Evolutionary conservation across 2,797 vertebrate species (phyloP).

Genomic region (Enteromius anoplus): DNA sequence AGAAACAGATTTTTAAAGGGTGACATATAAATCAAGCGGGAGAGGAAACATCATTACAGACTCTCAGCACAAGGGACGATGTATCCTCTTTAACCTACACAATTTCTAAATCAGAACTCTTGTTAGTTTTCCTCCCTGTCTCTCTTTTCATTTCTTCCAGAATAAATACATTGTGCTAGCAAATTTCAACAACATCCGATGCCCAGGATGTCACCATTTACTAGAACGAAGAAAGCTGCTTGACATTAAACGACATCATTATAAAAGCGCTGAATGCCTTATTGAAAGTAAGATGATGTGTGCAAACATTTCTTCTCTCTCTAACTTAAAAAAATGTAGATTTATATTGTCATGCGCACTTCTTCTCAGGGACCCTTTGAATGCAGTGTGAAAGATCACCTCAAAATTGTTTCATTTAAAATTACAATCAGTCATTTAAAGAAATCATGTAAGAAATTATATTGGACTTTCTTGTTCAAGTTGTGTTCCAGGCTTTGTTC

Average conservation of each 20-base stretch:
- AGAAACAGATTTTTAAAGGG: slow-evolving; percentile 26
- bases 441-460: background rate
- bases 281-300: slow-evolving; percentile 11
- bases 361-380: background rate
- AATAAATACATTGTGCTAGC: background rate
- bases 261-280: background rate
- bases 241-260: background rate
- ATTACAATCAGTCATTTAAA: background rate
- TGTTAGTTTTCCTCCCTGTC: background rate
- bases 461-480: background rate
- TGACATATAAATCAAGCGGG: slow-evolving; percentile 29
- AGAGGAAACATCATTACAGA: slow-evolving; percentile 46
- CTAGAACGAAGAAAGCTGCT: background rate
- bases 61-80: slow-evolving; percentile 33
- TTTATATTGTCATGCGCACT: background rate
- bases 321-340: background rate
- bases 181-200: slow-evolving; percentile 4
- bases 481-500: background rate
- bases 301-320: background rate
- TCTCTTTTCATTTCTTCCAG: slow-evolving; percentile 20
- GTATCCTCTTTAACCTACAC: slow-evolving; percentile 54
- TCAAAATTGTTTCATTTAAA: background rate
- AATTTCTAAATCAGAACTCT: slow-evolving; percentile 47
- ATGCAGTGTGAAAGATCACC: background rate
- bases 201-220: background rate